Conservation (phyloP, 2,113 vertebrate genomes). For the Heloderma charlesbogerti region DNA sequence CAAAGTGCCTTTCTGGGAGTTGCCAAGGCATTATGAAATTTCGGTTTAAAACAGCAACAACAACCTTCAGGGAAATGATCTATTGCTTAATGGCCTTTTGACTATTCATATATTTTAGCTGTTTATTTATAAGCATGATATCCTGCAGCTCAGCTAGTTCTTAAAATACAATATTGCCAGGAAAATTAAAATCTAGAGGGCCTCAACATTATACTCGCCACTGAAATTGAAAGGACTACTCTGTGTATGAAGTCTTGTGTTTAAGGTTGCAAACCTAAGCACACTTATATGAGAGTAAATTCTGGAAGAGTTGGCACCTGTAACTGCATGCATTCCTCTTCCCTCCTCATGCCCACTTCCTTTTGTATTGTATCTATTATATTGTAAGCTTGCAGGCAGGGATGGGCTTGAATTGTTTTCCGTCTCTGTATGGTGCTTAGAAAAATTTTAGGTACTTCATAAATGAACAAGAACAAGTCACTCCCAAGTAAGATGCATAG, state of each 20-base stretch:
- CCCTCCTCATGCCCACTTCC: background rate
- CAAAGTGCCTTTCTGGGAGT: slow-evolving; percentile 35
- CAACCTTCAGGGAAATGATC: slow-evolving; percentile 19
- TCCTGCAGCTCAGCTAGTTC: background rate
- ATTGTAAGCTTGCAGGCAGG: background rate
- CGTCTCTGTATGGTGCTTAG: background rate
- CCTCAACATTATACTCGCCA: background rate
- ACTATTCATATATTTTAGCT: background rate
- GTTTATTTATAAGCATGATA: background rate
- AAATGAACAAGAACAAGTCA: background rate
- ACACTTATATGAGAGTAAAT: background rate
- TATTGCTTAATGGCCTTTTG: background rate
- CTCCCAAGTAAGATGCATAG: too few relatives aligned
- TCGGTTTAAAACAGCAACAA: slow-evolving; percentile 1
- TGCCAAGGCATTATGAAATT: slow-evolving; percentile 35
- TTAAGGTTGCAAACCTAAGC: background rate
- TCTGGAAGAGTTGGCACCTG: background rate
- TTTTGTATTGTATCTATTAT: background rate
- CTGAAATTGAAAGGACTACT: background rate
- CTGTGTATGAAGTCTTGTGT: background rate
- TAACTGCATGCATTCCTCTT: background rate
- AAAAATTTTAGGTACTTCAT: background rate
- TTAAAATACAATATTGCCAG: slow-evolving; percentile 7
- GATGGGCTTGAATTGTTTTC: background rate
- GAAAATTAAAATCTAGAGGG: background rate